Conservation (phyloP, 1,140 invertebrate species). For the Homalodisca vitripennis region DNA sequence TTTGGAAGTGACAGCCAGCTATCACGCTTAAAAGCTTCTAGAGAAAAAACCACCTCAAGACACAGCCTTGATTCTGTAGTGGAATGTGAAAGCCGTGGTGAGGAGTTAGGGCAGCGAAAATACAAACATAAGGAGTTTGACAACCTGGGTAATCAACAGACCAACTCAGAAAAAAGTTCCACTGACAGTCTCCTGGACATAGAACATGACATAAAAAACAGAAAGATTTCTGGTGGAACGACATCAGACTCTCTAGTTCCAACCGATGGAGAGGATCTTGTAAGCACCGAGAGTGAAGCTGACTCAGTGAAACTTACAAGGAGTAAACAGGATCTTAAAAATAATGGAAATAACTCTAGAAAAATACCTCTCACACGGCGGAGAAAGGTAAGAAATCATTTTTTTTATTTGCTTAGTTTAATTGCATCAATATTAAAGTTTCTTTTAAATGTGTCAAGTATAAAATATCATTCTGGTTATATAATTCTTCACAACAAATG, state of each 20-base stretch:
- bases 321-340: constrained; percentile 4
- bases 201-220: constrained; percentile 33
- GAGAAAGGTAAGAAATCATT: constrained; percentile 35
- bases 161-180: constrained; percentile 35
- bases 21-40: neutral
- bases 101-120: neutral
- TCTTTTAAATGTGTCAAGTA: too few species aligned
- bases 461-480: too few species aligned
- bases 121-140: neutral
- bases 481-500: too few species aligned
- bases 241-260: constrained; percentile 35
- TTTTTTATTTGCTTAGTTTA: too few species aligned
- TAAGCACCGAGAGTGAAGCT: constrained; percentile 30
- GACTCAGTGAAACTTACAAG: constrained; percentile 28
- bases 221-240: constrained; percentile 34
- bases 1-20: constrained; percentile 13
- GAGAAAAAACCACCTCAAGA: constrained; percentile 19
- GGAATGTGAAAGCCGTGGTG: neutral
- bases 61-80: constrained; percentile 23
- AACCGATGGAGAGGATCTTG: constrained; percentile 33
- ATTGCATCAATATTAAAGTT: too few species aligned
- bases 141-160: neutral
- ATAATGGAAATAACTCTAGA: constrained; percentile 26
- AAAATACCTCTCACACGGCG: constrained; percentile 35
- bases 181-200: constrained; percentile 40